Base-by-base conservation (phyloP, 2,797 vertebrate genomes). In the Phyllotis vaccarum region DNA sequence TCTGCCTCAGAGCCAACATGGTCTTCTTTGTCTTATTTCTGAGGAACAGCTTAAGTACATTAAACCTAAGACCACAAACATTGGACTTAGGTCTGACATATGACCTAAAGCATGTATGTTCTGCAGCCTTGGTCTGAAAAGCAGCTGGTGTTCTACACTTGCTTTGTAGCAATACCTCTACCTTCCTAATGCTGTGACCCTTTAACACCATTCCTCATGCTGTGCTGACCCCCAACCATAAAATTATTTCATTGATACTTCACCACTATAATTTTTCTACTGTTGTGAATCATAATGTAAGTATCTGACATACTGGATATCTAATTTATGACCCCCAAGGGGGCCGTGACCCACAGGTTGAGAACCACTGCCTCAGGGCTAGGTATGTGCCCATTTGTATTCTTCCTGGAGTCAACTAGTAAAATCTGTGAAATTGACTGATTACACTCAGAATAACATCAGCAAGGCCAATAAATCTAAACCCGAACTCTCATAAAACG, bases 351-450 rank as follows among this genome's bases (percentile, higher is more conserved):
- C 70, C 34, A 72, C 37, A 72, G 81, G 58, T 12, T 34, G 40
- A 12, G 81, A 46, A 64, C 5, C 29, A 16, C 43, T 29, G 79
- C 24, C 79, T 27, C 34, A 80, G 62, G 21, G 37, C 81, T 70
- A 74, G 74, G 66, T 82, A 62, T 29, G 49, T 60, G 21, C 6
- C 0, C 5, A 0, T 96, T 72, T 95, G 43, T 40, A 62, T 93
- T 92, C 10, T 3, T 96, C 97, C 95, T 74, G 54, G 85, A 81
- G 78, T 93, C 90, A 94, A 95, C 93, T 68, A 89, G 68, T 97
- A 93, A 97, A 91, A 80, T 81, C 68, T 90, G 68, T 91, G 34
- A n/a, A 96, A 95, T 89, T 96, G 96, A 97, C 92, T 1, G 46
- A 95, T 92, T 86, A 54, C 0, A 1, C 75, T 97, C 78, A 64